Evolutionary conservation across 2,888 invertebrate genomes (phyloP), one percentile per base, ranked within the genome.

Genomic region (Caenorhabditis doughertyi): DNA sequence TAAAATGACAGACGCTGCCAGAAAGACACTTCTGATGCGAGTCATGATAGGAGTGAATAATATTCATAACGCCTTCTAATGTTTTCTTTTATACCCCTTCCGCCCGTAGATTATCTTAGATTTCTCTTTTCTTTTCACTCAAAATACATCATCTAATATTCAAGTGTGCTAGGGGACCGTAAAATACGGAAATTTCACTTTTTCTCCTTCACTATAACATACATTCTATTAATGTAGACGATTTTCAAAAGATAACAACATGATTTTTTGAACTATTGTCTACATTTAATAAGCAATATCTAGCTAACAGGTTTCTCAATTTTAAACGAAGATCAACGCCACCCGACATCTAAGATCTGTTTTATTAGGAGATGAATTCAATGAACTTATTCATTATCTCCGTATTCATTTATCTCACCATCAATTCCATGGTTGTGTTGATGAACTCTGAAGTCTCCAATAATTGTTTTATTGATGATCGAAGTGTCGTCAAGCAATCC

Each of bases 31-130:
- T 49, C 9, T 16, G 47, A 79, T 53, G 56, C 21, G 53, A 64
- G 49, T 79, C 79, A 79, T 72, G 39, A 58, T 39, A 47, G n/a
- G 53, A 39, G 32, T 11, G 32, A 49, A 51, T 56, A 16, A 3
- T 49, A 58, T 56, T 32, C n/a, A 5, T 44, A 27, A 27, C 56
- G n/a, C 27, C 18, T 42, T 32, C 39, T 27, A 44, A 27, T 16
- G 25, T 18, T 29, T 47, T 21, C 42, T 79, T 73, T 67, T 67
- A 80, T 72, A 80, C 55, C 53, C 60, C 3, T 56, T 58, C 62
- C 67, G 47, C 67, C 74, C 67, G 67, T 35, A 44, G 21, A 27
- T 77, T 77, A 68, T 77, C 77, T 76, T 35, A 44, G 23, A 60
- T 51, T 68, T 44, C 21, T 9, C 25, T 29, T 53, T 16, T 9